These are phyloP conservation scores for Eublepharis macularius DNA, from an alignment of 2,113 vertebrate species.

Conservation along the genomic window DNA sequence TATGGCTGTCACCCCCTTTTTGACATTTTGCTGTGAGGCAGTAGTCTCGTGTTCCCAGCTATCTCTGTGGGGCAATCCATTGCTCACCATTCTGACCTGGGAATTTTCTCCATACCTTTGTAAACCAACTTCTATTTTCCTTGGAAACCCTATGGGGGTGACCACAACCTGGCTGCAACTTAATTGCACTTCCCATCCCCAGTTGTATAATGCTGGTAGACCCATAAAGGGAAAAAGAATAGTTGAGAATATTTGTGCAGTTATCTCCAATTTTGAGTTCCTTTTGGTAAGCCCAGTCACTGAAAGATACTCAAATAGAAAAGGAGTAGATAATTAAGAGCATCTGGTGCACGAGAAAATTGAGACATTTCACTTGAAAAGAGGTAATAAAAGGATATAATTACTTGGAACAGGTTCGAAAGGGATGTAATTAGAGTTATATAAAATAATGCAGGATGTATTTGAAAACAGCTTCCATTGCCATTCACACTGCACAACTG, in stretches of 20 bases:
- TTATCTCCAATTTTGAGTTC: neutral
- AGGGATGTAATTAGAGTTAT: constrained; percentile 24
- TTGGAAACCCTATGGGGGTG: too few relatives aligned
- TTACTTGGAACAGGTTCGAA: constrained; percentile 15
- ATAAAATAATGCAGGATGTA: constrained; percentile 15
- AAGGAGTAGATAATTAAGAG: constrained; percentile 8
- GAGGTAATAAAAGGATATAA: neutral
- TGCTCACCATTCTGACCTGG: too few relatives aligned
- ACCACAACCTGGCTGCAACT: too few relatives aligned
- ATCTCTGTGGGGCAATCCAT: too few relatives aligned
- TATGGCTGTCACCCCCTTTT: too few relatives aligned
- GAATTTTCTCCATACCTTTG: too few relatives aligned
- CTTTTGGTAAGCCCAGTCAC: constrained; percentile 17
- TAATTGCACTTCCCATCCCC: too few relatives aligned
- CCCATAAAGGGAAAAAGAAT: neutral
- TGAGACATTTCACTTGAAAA: neutral
- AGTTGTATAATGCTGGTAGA: neutral
- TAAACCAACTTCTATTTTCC: too few relatives aligned
- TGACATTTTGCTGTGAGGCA: too few relatives aligned
- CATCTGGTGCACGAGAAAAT: rapidly evolving
- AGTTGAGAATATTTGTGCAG: neutral
- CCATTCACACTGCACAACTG: rapidly evolving
- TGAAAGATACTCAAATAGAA: constrained; percentile 13
- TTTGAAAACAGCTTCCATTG: neutral
- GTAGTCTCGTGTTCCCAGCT: too few relatives aligned